phyloP scores from a whole-genome alignment of 1,140 invertebrate species.

The Steinernema khuongi region DNA sequence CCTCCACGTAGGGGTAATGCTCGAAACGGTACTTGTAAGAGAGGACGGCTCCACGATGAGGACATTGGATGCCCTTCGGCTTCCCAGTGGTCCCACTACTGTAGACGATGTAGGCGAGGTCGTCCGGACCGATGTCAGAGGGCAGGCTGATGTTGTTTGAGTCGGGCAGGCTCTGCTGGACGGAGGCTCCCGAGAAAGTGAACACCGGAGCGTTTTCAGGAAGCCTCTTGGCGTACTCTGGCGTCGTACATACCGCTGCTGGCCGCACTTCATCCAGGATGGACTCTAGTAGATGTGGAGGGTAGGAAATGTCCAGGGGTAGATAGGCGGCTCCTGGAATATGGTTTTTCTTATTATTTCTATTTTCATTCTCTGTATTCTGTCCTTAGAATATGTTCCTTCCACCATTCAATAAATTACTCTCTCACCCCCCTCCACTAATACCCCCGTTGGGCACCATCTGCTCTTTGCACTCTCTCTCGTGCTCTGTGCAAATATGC shows the following conservation, averaged over 20 bases:
- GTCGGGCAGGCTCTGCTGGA: not conserved
- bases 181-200: slow-evolving; percentile 11
- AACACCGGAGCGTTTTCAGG: slow-evolving; percentile 37
- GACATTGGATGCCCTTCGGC: slow-evolving; percentile 64
- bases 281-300: slow-evolving; percentile 57
- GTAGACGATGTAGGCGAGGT: slow-evolving; percentile 62
- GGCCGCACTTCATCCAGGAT: slow-evolving; percentile 60
- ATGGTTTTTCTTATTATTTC: not conserved
- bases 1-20: slow-evolving; percentile 58
- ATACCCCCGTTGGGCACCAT: too few species aligned
- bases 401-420: not conserved
- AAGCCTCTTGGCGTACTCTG: slow-evolving; percentile 45
- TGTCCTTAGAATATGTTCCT: not conserved
- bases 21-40: slow-evolving; percentile 60
- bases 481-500: too few species aligned
- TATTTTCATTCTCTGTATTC: not conserved
- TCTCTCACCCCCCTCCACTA: too few species aligned
- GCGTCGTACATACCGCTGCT: slow-evolving; percentile 53
- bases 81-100: slow-evolving; percentile 64
- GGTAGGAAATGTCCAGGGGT: slow-evolving; percentile 63
- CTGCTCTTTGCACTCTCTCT: too few species aligned
- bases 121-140: slow-evolving; percentile 51
- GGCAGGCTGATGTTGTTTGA: slow-evolving; percentile 18
- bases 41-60: slow-evolving; percentile 62
- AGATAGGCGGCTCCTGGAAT: slow-evolving; percentile 61